Evolutionary conservation across 2,888 invertebrate species (phyloP).

Genomic region (Eilema sororculum): DNA sequence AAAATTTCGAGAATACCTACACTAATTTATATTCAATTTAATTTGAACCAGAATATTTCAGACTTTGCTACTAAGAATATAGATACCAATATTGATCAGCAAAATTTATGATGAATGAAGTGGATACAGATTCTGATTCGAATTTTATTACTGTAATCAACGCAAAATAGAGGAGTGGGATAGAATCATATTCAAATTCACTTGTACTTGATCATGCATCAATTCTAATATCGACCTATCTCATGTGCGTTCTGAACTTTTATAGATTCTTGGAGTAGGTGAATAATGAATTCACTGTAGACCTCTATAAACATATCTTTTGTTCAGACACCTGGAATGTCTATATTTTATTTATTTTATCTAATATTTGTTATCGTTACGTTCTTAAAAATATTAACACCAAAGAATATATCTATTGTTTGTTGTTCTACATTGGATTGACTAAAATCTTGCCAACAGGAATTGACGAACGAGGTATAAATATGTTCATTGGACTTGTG

Average conservation of each 20-base stretch:
- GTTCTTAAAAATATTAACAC: too few species aligned
- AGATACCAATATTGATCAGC: slow-evolving; percentile 28
- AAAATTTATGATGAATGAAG: slow-evolving; percentile 18
- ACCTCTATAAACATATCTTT: too few species aligned
- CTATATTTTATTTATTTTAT: too few species aligned
- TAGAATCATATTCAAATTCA: slow-evolving; percentile 25
- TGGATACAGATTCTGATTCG: slow-evolving; percentile 27
- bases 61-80: slow-evolving; percentile 18
- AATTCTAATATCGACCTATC: background rate
- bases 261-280: too few species aligned
- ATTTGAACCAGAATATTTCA: slow-evolving; percentile 26
- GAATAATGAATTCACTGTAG: too few species aligned
- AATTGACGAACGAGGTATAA: background rate
- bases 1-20: slow-evolving; percentile 59
- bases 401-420: too few species aligned
- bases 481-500: background rate
- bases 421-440: too few species aligned
- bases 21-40: slow-evolving; percentile 39
- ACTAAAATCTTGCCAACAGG: background rate
- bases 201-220: slow-evolving; percentile 6
- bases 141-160: slow-evolving; percentile 45
- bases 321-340: too few species aligned
- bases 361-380: too few species aligned
- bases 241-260: background rate
- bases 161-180: slow-evolving; percentile 25